These are phyloP conservation scores for Drosophila parthenogenetica DNA, from an alignment of 2,888 invertebrate species.

Conservation along the genomic window DNA sequence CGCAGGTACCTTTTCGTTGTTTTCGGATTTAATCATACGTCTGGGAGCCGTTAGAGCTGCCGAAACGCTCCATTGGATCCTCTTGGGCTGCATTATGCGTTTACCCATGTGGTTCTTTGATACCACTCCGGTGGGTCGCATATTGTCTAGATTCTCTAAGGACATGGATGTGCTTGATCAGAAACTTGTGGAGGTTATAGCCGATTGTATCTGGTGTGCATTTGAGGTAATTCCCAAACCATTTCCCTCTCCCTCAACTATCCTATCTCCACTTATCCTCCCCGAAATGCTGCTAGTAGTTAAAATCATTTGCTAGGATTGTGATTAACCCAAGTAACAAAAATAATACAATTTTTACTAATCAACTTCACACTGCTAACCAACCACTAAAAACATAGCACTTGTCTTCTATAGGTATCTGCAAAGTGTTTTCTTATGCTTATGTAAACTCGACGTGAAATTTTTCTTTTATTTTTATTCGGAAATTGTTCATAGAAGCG, in stretches of 20 bases:
- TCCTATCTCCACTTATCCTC: conserved; percentile 63
- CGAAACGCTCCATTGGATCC: conserved; percentile 82
- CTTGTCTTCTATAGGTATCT: neutral
- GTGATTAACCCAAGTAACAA: conserved; percentile 50
- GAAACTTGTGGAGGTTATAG: conserved; percentile 85
- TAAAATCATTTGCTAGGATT: neutral
- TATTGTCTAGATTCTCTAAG: conserved; percentile 87
- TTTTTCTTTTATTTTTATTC: neutral
- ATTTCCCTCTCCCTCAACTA: conserved; percentile 86
- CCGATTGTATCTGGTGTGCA: conserved; percentile 87
- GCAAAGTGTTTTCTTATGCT: neutral
- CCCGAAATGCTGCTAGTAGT: neutral
- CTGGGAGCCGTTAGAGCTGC: conserved; percentile 86
- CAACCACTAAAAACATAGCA: neutral
- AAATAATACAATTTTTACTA: conserved; percentile 40
- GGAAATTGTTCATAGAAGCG: neutral
- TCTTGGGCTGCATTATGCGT: conserved; percentile 86
- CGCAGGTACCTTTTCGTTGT: conserved; percentile 89
- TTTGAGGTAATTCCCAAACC: conserved; percentile 86
- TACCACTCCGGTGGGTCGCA: conserved; percentile 88
- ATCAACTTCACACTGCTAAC: neutral
- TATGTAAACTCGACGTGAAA: conserved; percentile 1
- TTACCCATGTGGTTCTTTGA: conserved; percentile 87
- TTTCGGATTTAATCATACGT: conserved; percentile 89
- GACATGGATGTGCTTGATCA: conserved; percentile 85